A percentile compares a stretch with the other conserved stretches of the same genome.
phyloP scores from a whole-genome alignment of 2,888 invertebrate species.

The Pomacea canaliculata region DNA sequence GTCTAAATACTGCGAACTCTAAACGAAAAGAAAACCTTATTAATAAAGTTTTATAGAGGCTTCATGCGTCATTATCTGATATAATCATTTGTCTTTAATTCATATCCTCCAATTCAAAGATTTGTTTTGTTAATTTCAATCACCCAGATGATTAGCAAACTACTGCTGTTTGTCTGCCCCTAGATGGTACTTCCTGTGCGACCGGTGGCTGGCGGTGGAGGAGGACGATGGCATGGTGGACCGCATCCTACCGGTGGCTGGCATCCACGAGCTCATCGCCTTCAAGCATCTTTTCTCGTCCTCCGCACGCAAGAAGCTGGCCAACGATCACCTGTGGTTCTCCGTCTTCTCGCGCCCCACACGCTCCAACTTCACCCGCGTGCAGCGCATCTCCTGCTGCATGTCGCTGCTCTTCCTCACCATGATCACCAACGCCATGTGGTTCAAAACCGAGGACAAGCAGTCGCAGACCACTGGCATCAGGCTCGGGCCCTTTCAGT shows the following conservation, averaged over 20 bases:
- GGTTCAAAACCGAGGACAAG: slow-evolving; percentile 59
- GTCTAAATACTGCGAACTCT: too few species aligned
- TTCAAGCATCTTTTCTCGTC: slow-evolving; percentile 68
- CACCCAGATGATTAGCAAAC: too few species aligned
- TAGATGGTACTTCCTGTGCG: slow-evolving; percentile 67
- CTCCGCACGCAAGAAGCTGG: slow-evolving; percentile 67
- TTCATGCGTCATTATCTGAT: too few species aligned
- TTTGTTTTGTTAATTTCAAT: too few species aligned
- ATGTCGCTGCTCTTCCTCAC: slow-evolving; percentile 68
- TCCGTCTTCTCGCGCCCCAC: slow-evolving; percentile 68
- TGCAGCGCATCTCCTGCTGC: slow-evolving; percentile 69
- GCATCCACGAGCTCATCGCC: slow-evolving; percentile 64
- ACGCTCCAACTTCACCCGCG: slow-evolving; percentile 67
- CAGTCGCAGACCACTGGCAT: slow-evolving; percentile 55
- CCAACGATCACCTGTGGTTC: slow-evolving; percentile 69
- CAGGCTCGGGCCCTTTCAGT: slow-evolving; percentile 70
- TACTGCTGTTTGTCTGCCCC: not conserved
- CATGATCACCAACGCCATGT: slow-evolving; percentile 71
- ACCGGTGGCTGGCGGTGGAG: slow-evolving; percentile 68
- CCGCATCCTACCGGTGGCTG: slow-evolving; percentile 67
- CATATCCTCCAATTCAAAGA: too few species aligned
- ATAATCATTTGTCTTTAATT: too few species aligned
- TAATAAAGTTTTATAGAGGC: too few species aligned
- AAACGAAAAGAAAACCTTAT: too few species aligned
- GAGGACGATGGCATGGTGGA: slow-evolving; percentile 69